Conservation (phyloP, 1,140 invertebrate genomes). For the Bombus fervidus region DNA sequence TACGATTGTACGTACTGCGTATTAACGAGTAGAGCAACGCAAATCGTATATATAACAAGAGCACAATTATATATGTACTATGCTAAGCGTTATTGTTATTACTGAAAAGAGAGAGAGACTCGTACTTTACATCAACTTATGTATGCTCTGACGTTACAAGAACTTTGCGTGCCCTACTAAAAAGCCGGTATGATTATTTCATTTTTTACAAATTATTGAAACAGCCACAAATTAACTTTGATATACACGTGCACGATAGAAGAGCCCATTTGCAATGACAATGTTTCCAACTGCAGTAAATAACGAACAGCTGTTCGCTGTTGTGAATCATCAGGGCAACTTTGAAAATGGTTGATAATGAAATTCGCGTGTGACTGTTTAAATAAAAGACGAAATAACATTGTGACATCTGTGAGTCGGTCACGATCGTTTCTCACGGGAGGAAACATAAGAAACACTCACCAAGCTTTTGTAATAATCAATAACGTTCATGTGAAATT, state of each 20-base stretch:
- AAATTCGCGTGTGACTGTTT: constrained; percentile 22
- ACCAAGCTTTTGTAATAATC: constrained; percentile 29
- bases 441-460: background rate
- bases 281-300: background rate
- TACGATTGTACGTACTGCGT: background rate
- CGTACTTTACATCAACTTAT: constrained; percentile 7
- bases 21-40: constrained; percentile 21
- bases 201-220: background rate
- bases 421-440: background rate
- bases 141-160: background rate
- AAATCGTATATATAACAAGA: constrained; percentile 27
- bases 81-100: constrained; percentile 28
- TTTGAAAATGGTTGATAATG: background rate
- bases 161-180: background rate
- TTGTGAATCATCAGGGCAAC: background rate
- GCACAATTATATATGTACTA: constrained; percentile 37
- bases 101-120: constrained; percentile 7
- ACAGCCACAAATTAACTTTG: background rate
- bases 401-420: background rate
- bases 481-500: background rate
- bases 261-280: background rate
- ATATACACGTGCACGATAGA: background rate
- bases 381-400: background rate
- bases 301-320: background rate
- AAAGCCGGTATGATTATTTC: background rate